Percentiles rank a stretch among this genome's conserved stretches.
Evolutionary conservation across 2,797 vertebrate species (phyloP).

Genomic region (Platalea minor): DNA sequence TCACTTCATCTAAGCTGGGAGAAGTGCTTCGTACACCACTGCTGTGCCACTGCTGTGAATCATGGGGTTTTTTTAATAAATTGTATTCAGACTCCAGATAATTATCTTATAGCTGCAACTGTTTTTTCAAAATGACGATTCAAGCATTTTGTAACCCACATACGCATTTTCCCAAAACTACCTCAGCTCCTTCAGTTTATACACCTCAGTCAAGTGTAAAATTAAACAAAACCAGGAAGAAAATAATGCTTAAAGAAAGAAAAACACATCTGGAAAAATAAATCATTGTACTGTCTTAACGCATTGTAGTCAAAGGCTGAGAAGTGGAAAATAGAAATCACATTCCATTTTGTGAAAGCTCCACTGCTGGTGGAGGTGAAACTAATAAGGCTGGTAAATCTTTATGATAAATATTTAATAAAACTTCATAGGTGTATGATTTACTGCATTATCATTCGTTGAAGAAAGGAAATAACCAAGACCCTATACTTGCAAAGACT

Average conservation of each 20-base stretch:
- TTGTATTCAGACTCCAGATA: not conserved
- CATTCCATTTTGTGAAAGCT: constrained; percentile 19
- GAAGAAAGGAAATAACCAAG: constrained; percentile 22
- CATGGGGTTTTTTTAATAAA: not conserved
- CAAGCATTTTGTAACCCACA: not conserved
- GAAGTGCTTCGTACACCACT: not conserved
- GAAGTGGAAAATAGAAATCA: constrained; percentile 36
- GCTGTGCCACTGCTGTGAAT: not conserved
- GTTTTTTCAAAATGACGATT: not conserved
- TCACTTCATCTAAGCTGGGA: not conserved
- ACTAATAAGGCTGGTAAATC: constrained; percentile 42
- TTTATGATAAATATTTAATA: constrained; percentile 62
- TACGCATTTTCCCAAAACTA: not conserved
- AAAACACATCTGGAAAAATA: constrained; percentile 44
- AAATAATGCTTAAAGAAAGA: constrained; percentile 37
- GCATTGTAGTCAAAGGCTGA: constrained; percentile 14
- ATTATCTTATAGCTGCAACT: not conserved
- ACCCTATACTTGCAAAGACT: not conserved
- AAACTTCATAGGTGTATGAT: constrained; percentile 29
- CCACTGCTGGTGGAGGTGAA: constrained; percentile 15
- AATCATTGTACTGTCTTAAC: constrained; percentile 10
- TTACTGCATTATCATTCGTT: constrained; percentile 27
- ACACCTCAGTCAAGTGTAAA: constrained; percentile 44
- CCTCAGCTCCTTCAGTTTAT: not conserved
- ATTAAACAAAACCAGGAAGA: constrained; percentile 48